Evolutionary conservation across 1,140 invertebrate species (phyloP), one percentile per base, ranked within the genome.

Genomic region (Apis florea): DNA sequence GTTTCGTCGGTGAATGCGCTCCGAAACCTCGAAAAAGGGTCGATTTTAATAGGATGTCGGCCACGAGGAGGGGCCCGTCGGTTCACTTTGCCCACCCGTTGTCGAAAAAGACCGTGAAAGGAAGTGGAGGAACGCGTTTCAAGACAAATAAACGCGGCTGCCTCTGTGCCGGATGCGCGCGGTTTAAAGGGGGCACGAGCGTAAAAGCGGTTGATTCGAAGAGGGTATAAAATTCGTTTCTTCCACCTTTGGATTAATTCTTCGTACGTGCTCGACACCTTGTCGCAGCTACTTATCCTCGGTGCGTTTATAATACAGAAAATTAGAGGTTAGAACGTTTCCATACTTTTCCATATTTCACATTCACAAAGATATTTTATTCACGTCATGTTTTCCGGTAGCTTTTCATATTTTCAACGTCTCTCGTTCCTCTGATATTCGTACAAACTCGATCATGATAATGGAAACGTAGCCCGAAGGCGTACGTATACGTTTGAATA

Each of bases 11-110:
- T 19, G 70, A 73, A 61, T 40, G n/a, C 12, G 31, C 4, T 1
- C 49, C 1, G 53, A 67, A 68, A 68, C 10, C 17, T n/a, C 2
- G 24, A 40, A 17, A 77, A 68, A 68, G 64, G 51, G 73, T 53
- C 11, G 54, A 59, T 59, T 47, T 72, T 64, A 75, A 75, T 64
- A 59, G 73, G 49, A 75, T 24, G 61, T 47, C 59, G 59, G 49
- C 24, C 40, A 31, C 47, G 47, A 24, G 15, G 40, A 68, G 70
- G 51, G 51, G 11, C 11, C 9, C 21, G n/a, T 9, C 15, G 21
- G 40, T 40, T 58, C 26, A 19, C 58, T 68, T 72, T 19, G 54
- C 31, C 31, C 5, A 5, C 21, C n/a, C 31, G 13, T 47, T 47
- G 19, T 47, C 24, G 26, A 47, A 47, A 59, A 58, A 72, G 15